phyloP scores from a whole-genome alignment of 64 coral and sea anemone species.

The Montipora cactus region DNA sequence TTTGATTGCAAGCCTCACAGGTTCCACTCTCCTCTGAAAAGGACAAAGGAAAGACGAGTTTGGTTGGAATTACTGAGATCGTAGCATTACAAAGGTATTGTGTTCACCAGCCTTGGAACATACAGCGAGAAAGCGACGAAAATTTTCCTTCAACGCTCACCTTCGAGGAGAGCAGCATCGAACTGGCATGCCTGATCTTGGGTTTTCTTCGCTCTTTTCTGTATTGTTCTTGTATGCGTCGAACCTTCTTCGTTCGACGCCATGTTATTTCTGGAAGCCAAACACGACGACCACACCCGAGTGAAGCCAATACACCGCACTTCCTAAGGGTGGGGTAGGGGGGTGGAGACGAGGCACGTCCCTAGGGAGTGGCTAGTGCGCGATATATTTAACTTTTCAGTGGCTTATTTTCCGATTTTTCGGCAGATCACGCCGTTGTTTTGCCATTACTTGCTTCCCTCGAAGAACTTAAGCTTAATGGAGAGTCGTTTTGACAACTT shows the following conservation, averaged over 20 bases:
- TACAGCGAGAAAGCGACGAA: not conserved
- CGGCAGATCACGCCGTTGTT: no score
- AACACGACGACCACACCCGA: slow-evolving; percentile 90
- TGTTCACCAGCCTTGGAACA: slow-evolving; percentile 46
- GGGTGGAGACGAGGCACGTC: slow-evolving; percentile 63
- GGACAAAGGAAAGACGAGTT: slow-evolving; percentile 69
- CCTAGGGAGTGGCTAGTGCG: slow-evolving; percentile 34
- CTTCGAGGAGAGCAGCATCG: slow-evolving; percentile 97
- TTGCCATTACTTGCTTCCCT: not conserved
- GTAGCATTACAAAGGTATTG: slow-evolving; percentile 47
- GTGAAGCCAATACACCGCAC: slow-evolving; percentile 76
- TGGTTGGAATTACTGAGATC: slow-evolving; percentile 37
- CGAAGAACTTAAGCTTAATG: not conserved
- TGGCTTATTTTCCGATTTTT: not conserved
- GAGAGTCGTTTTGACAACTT: no score
- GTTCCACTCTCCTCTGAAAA: slow-evolving; percentile 93
- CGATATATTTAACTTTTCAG: not conserved
- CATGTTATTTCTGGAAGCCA: slow-evolving; percentile 95
- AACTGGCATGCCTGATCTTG: slow-evolving; percentile 99
- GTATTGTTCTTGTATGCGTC: slow-evolving; percentile 92
- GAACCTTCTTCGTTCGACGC: slow-evolving; percentile 96
- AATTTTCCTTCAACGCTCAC: slow-evolving; percentile 50
- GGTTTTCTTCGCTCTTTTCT: slow-evolving; percentile 96
- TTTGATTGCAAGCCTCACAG: slow-evolving; percentile 89
- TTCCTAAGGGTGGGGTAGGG: slow-evolving; percentile 83